Evolutionary conservation across 2,888 invertebrate genomes (phyloP).

Genomic region (Drosophila ustulata): DNA sequence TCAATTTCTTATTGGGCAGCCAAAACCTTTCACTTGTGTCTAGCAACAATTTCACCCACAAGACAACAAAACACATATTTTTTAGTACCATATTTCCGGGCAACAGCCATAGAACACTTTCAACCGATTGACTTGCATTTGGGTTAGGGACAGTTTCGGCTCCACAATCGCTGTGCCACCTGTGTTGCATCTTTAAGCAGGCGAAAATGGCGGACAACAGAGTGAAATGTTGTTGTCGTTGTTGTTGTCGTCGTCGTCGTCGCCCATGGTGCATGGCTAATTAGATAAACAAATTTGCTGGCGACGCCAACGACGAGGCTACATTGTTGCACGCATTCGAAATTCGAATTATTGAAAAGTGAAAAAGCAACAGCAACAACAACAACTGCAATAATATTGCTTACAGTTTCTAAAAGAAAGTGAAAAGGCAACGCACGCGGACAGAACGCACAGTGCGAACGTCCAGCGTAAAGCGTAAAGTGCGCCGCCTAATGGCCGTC

Average conservation of each 20-base stretch:
- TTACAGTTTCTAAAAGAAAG: slow-evolving; percentile 77
- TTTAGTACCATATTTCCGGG: slow-evolving; percentile 35
- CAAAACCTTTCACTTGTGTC: slow-evolving; percentile 66
- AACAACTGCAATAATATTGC: slow-evolving; percentile 12
- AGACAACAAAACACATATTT: not conserved
- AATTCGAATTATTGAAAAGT: slow-evolving; percentile 77
- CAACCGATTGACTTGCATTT: slow-evolving; percentile 59
- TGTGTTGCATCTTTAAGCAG: slow-evolving; percentile 64
- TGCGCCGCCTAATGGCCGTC: slow-evolving; percentile 68
- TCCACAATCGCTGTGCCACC: slow-evolving; percentile 42
- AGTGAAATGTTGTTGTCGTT: slow-evolving; percentile 66
- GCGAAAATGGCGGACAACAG: slow-evolving; percentile 61
- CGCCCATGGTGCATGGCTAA: slow-evolving; percentile 70
- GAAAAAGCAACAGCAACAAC: slow-evolving; percentile 42
- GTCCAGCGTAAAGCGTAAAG: slow-evolving; percentile 64
- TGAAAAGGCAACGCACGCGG: slow-evolving; percentile 67
- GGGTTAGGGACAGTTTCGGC: slow-evolving; percentile 68
- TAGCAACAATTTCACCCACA: slow-evolving; percentile 67
- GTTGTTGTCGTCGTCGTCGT: slow-evolving; percentile 63
- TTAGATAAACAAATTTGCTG: slow-evolving; percentile 75
- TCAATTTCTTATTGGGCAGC: slow-evolving; percentile 46
- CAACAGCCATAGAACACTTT: slow-evolving; percentile 69
- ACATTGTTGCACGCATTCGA: slow-evolving; percentile 78
- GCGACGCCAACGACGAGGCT: slow-evolving; percentile 20
- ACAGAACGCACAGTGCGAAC: slow-evolving; percentile 62